phyloP scores from a whole-genome alignment of 2,888 invertebrate species.

The Amitus sp. region DNA sequence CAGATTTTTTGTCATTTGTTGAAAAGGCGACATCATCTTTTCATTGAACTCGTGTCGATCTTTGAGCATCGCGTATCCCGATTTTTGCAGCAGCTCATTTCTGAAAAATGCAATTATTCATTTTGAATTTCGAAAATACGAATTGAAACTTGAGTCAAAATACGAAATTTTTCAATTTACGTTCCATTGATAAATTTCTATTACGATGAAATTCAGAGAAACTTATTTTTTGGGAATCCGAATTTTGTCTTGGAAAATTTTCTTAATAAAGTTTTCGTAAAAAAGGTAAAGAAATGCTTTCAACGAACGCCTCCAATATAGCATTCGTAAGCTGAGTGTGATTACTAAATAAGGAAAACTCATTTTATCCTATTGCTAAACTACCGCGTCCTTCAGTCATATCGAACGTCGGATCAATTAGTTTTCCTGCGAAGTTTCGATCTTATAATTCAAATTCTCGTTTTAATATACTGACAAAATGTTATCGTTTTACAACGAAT shows the following conservation, averaged over 20 bases:
- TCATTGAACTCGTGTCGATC: conserved; percentile 49
- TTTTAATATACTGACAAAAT: too few relatives aligned
- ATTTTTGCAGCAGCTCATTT: conserved; percentile 51
- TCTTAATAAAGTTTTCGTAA: background rate
- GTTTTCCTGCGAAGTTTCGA: too few relatives aligned
- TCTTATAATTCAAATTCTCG: too few relatives aligned
- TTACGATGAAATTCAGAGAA: background rate
- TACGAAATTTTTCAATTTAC: too few relatives aligned
- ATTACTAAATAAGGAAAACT: conserved; percentile 1
- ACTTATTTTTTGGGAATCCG: background rate
- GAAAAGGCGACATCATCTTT: conserved; percentile 52
- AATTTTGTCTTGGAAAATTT: background rate
- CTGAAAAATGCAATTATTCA: conserved; percentile 40
- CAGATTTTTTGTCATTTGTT: conserved; percentile 54
- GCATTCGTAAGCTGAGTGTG: background rate
- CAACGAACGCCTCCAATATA: too few relatives aligned
- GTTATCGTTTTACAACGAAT: too few relatives aligned
- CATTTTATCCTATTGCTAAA: background rate
- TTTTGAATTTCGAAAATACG: background rate
- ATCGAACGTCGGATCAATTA: too few relatives aligned
- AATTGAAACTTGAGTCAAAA: background rate
- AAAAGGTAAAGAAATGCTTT: background rate
- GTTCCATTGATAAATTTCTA: background rate
- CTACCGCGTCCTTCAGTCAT: background rate
- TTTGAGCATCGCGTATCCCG: conserved; percentile 44